These are phyloP conservation scores for Hyppa rectilinea DNA, from an alignment of 2,888 invertebrate species.

Conservation along the genomic window DNA sequence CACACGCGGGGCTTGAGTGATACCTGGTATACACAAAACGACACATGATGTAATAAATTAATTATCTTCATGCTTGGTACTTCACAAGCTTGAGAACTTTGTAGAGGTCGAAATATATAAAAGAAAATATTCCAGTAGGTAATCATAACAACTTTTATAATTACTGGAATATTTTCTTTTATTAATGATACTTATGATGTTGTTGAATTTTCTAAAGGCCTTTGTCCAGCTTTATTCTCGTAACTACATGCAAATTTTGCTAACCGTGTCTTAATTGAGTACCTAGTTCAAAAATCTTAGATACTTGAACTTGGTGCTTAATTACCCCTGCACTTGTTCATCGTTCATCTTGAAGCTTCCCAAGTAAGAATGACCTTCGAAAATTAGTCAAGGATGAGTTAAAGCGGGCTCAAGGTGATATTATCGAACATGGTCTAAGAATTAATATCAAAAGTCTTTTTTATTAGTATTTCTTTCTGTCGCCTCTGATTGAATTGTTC, in stretches of 20 bases:
- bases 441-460: conserved; percentile 19
- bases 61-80: not conserved
- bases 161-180: not conserved
- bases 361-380: too few relatives aligned
- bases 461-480: too few relatives aligned
- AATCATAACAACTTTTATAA: not conserved
- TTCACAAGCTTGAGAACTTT: conserved; percentile 12
- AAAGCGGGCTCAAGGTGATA: not conserved
- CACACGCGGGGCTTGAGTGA: conserved; percentile 33
- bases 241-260: too few relatives aligned
- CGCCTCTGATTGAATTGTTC: conserved; percentile 27
- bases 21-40: conserved; percentile 4
- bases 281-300: too few relatives aligned
- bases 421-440: conserved; percentile 12
- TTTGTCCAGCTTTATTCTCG: not conserved
- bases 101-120: conserved; percentile 11
- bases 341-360: too few relatives aligned
- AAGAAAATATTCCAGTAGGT: too few relatives aligned
- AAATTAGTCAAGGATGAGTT: not conserved
- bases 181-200: not conserved
- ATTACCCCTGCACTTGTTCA: too few relatives aligned
- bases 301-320: too few relatives aligned
- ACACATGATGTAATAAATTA: conserved; percentile 19
- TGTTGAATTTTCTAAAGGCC: not conserved
- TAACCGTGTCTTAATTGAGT: too few relatives aligned